These are phyloP conservation scores for Rhea americana DNA, from an alignment of 2,113 vertebrate species.

Conservation along the genomic window DNA sequence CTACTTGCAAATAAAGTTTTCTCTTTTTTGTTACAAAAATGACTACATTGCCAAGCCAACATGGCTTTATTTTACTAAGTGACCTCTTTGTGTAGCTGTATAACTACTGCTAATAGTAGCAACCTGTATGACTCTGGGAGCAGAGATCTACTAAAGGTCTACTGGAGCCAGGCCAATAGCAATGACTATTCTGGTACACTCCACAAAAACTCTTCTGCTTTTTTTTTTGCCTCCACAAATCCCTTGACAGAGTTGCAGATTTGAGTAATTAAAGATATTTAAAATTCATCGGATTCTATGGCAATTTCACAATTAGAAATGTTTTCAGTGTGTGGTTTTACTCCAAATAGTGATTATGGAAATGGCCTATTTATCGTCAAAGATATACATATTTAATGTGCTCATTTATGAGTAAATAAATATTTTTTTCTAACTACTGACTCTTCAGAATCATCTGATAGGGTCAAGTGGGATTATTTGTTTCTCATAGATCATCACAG, in stretches of 20 bases:
- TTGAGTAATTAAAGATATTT: slow-evolving; percentile 54
- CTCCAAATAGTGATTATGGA: slow-evolving; percentile 14
- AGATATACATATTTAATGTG: neutral
- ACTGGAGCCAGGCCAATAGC: neutral
- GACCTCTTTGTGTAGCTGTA: neutral
- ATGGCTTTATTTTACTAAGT: neutral
- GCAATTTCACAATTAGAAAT: slow-evolving; percentile 40
- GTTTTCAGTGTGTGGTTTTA: slow-evolving; percentile 8
- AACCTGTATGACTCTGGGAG: neutral
- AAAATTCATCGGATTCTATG: slow-evolving; percentile 28
- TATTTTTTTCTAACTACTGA: neutral
- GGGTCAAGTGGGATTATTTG: slow-evolving; percentile 16
- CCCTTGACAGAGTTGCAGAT: slow-evolving; percentile 36
- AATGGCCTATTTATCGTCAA: slow-evolving; percentile 15
- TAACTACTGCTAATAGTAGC: neutral
- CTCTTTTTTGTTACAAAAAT: neutral
- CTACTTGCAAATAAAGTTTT: neutral
- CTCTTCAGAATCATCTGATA: neutral
- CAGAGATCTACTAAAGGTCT: neutral
- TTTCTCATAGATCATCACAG: neutral
- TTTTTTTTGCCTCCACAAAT: slow-evolving; percentile 11
- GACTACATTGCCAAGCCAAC: neutral
- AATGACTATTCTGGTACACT: neutral
- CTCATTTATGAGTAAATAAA: neutral
- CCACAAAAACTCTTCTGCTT: neutral